phyloP scores from a whole-genome alignment of 2,113 vertebrate genomes.

The Callionymus lyra region DNA sequence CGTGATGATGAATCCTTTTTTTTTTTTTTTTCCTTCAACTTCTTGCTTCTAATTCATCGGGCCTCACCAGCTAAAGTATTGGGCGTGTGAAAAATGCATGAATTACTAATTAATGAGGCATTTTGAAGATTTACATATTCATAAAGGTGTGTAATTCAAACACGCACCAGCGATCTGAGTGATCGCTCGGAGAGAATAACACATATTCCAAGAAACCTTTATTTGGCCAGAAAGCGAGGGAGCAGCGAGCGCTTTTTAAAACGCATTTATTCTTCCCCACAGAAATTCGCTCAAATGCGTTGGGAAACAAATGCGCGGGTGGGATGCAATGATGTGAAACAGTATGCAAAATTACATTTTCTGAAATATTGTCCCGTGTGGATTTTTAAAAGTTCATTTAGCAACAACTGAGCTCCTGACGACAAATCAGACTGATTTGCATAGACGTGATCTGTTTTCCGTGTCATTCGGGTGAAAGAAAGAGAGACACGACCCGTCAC shows the following conservation, averaged over 20 bases:
- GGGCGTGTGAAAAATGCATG: constrained; percentile 72
- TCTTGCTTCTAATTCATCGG: constrained; percentile 65
- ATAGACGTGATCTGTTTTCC: constrained; percentile 36
- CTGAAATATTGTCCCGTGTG: constrained; percentile 66
- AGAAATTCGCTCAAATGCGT: constrained; percentile 66
- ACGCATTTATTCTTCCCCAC: constrained; percentile 67
- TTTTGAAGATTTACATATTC: constrained; percentile 77
- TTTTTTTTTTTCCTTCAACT: constrained; percentile 51
- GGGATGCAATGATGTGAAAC: constrained; percentile 70
- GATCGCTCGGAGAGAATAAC: constrained; percentile 65
- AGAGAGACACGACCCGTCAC: too few relatives aligned
- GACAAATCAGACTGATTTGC: constrained; percentile 52
- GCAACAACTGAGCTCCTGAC: constrained; percentile 55
- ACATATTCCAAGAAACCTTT: constrained; percentile 59
- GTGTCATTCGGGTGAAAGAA: constrained; percentile 25
- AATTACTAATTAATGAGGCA: constrained; percentile 80
- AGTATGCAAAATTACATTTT: constrained; percentile 74
- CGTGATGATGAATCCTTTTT: constrained; percentile 60
- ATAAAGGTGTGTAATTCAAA: constrained; percentile 77
- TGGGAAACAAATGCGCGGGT: constrained; percentile 67
- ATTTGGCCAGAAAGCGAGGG: constrained; percentile 60
- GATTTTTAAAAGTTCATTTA: constrained; percentile 72
- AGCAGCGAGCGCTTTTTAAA: constrained; percentile 64
- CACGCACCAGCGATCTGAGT: constrained; percentile 68
- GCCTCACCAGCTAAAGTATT: constrained; percentile 64